Evolutionary conservation across 2,888 invertebrate species (phyloP), one percentile per base, ranked within the genome.

Genomic region (Aphidius colemani): DNA sequence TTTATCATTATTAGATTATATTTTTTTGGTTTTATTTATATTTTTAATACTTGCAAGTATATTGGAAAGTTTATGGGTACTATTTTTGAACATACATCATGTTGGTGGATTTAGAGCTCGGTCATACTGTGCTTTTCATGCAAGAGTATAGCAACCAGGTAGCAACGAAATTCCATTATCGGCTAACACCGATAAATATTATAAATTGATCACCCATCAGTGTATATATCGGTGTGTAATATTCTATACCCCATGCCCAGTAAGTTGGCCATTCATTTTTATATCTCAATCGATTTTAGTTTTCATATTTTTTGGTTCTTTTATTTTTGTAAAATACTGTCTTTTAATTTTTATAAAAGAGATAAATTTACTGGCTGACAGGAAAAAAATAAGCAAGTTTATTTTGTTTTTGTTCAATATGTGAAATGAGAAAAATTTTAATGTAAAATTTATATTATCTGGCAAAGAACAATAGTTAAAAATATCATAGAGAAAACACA

Each of bases 161-260:
- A 65, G 62, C 61, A 57, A 41, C 53, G 70, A 78, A 80, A 80
- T 78, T 79, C 78, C 75, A 79, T 80, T 81, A 80, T 80, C 79
- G 75, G 72, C 72, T 74, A 71, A 63, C 68, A 69, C 72, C 76
- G 76, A 81, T 81, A 81, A 80, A 81, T 81, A 81, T 80, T 80
- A 77, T 81, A 78, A 78, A 81, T 78, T 79, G 77, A 73, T 70
- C 67, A 63, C 68, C 63, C 64, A 65, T 59, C 66, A 66, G 60
- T 46, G 49, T 58, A 45, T 64, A 43, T 61, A 59, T 53, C 51
- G 53, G 40, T 45, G 30, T 49, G 50, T 40, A 5, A 30, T 30
- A 30, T 13, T 43, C 48, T 49, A 48, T 60, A 58, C 60, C 60
- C 60, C 11, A 64, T 63, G 63, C 41, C 51, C 63, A 50, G 59